Evolutionary conservation across 2,888 invertebrate species (phyloP).

Genomic region (Lochmaea capreae): DNA sequence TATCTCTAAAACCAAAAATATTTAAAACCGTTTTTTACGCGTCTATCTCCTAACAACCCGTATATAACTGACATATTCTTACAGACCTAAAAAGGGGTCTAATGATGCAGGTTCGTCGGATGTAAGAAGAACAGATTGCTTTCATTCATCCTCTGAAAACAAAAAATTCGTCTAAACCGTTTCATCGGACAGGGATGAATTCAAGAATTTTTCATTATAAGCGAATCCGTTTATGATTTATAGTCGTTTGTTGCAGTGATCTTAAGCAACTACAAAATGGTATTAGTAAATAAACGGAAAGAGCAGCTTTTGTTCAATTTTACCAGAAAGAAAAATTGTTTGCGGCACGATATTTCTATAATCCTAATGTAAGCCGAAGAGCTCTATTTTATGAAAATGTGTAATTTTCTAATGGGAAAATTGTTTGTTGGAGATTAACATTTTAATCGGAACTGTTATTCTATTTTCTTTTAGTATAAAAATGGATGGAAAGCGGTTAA

Average conservation of each 20-base stretch:
- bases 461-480: too few species aligned
- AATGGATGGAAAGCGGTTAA: too few species aligned
- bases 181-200: conserved; percentile 6
- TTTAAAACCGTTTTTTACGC: background rate
- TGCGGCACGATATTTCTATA: background rate
- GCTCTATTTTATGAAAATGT: background rate
- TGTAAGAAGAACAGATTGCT: conserved; percentile 42
- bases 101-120: conserved; percentile 41
- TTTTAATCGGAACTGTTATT: background rate
- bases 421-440: background rate
- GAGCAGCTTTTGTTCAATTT: background rate
- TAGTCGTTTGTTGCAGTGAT: background rate
- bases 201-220: conserved; percentile 22
- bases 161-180: conserved; percentile 32
- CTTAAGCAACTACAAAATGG: background rate
- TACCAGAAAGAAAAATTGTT: background rate
- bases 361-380: background rate
- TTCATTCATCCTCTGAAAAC: conserved; percentile 36
- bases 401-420: background rate
- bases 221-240: conserved; percentile 1
- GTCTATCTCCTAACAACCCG: conserved; percentile 18
- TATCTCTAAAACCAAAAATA: background rate
- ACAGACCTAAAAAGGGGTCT: conserved; percentile 38
- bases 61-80: conserved; percentile 32
- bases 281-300: background rate